Conservation (phyloP, 2,113 vertebrate genomes). For the Mus pahari region DNA sequence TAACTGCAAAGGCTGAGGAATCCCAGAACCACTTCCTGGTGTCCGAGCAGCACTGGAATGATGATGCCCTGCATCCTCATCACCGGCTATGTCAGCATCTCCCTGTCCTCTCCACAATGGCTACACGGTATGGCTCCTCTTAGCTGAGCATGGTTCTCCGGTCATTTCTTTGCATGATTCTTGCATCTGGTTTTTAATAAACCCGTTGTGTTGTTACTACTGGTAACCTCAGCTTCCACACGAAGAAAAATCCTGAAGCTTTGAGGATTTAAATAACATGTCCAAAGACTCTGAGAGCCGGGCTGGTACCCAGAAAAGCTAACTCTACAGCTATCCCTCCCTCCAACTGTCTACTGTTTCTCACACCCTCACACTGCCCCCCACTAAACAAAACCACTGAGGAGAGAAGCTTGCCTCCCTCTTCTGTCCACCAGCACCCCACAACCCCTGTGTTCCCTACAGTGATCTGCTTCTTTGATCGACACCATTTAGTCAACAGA, state of each 20-base stretch:
- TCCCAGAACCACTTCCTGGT: background rate
- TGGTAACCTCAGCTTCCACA: background rate
- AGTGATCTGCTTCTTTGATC: constrained; percentile 3
- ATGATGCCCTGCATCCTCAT: background rate
- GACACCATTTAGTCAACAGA: background rate
- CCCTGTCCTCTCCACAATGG: background rate
- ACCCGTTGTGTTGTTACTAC: background rate
- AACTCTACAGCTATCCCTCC: background rate
- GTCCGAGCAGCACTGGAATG: background rate
- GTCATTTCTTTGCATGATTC: background rate
- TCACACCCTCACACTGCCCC: background rate
- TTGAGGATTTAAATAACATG: constrained; percentile 23
- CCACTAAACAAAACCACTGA: background rate
- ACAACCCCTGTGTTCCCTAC: background rate
- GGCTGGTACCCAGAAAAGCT: background rate
- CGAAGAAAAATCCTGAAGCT: background rate
- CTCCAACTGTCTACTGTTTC: background rate
- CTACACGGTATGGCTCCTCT: background rate
- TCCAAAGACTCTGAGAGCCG: background rate
- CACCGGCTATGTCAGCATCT: background rate
- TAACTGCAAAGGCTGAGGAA: background rate
- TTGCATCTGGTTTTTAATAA: background rate
- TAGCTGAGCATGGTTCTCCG: background rate
- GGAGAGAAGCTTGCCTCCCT: background rate
- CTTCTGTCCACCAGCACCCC: background rate